These are phyloP conservation scores for Latheticus oryzae DNA, from an alignment of 2,888 invertebrate species.

Conservation along the genomic window DNA sequence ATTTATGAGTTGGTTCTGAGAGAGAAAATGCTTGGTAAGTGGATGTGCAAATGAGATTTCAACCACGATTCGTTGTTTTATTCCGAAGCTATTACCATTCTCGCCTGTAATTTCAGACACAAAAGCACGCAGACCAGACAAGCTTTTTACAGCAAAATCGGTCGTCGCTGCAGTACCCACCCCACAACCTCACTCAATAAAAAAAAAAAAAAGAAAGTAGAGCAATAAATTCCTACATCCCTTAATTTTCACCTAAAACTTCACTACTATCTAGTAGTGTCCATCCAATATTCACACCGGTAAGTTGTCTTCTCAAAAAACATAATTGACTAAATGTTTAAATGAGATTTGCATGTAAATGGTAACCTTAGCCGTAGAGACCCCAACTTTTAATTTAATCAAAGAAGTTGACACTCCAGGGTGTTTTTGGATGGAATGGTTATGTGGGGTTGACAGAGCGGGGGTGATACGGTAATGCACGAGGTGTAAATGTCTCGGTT, in stretches of 20 bases:
- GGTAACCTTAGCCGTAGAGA: constrained; percentile 59
- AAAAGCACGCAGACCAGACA: constrained; percentile 20
- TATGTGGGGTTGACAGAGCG: constrained; percentile 47
- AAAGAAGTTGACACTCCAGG: constrained; percentile 67
- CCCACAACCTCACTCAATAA: constrained; percentile 1
- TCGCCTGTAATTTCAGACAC: constrained; percentile 20
- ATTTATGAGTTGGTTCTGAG: constrained; percentile 58
- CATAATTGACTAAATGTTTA: constrained; percentile 63
- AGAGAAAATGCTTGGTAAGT: constrained; percentile 55
- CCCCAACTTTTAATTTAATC: constrained; percentile 68
- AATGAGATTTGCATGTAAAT: constrained; percentile 66
- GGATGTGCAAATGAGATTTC: constrained; percentile 62
- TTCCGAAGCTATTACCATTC: constrained; percentile 41
- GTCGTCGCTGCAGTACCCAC: too few species aligned
- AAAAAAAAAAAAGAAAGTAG: constrained; percentile 16
- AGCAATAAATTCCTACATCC: not conserved
- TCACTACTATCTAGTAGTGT: constrained; percentile 10
- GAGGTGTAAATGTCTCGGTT: constrained; percentile 66
- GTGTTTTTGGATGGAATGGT: constrained; percentile 63
- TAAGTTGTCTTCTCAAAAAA: constrained; percentile 11
- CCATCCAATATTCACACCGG: not conserved
- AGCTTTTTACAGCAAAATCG: too few species aligned
- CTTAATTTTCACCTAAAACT: constrained; percentile 16
- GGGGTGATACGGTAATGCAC: constrained; percentile 60
- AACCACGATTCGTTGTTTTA: constrained; percentile 53